Base-by-base conservation (phyloP, 1,140 invertebrate genomes). In the Protaetia brevitarsis region DNA sequence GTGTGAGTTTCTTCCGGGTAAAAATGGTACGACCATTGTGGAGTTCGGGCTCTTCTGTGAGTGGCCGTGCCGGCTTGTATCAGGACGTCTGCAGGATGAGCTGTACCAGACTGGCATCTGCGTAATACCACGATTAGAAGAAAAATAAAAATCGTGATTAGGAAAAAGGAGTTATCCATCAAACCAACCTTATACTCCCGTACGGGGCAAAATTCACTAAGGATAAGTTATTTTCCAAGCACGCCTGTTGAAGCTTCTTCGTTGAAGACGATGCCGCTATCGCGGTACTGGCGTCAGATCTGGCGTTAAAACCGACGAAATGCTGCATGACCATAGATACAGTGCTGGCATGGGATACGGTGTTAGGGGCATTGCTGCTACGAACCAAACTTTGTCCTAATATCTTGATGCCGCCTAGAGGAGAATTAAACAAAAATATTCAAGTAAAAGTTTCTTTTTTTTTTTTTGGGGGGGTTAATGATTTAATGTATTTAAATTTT, bases 1-100 rank as follows among this genome's bases (percentile, higher is more conserved):
- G 95, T 89, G 81, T 90, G 92, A 7, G 87, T 87, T 80, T 96
- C 94, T 71, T 94, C 92, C 0, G 92, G 92, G 79, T 93, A 94
- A 80, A 95, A 97, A 79, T 96, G 92, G 79, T 96, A 95, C 29
- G 91, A 92, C 91, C 94, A 95, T 37, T 93, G 90, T 1, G 94
- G 89, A 5, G 91, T 91, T 62, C 94, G 83, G 0, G 93, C 90
- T 68, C 93, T 81, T 68, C 92, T 82, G 70, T 95, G 91, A 26
- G 91, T 89, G 6, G 89, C 86, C 0, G 82, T 69, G 21, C 63
- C 67, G 58, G 80, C 83, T 71, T 89, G 87, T 64, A 96, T 89
- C 1, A 97, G 81, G 45, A 94, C 89, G 76, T 95, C 92, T 0
- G 93, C 91, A 5, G 93, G 87, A 77, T 94, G 92, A 3, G 93